phyloP scores from a whole-genome alignment of 2,888 invertebrate genomes.

The Deilephila elpenor region DNA sequence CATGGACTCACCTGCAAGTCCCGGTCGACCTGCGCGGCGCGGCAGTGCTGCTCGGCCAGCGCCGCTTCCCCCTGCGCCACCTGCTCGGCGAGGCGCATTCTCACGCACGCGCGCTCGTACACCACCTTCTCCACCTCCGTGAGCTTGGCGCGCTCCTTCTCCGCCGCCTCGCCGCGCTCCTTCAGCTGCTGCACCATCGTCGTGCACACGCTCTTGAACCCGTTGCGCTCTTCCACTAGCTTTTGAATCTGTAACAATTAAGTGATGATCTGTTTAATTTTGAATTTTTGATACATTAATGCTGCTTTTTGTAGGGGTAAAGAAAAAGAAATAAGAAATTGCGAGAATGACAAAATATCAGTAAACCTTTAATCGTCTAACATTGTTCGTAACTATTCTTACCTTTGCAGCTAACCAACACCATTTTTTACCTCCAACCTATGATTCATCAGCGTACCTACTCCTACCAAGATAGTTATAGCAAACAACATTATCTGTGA shows the following conservation, averaged over 20 bases:
- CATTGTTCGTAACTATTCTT: too few relatives aligned
- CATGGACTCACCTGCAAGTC: slow-evolving; percentile 60
- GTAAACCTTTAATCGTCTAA: too few relatives aligned
- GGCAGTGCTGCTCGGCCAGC: slow-evolving; percentile 62
- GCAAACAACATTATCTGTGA: too few relatives aligned
- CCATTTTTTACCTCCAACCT: too few relatives aligned
- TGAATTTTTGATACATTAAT: not conserved
- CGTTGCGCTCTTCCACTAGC: slow-evolving; percentile 61
- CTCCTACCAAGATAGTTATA: too few relatives aligned
- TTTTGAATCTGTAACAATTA: slow-evolving; percentile 57
- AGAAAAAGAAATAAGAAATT: too few relatives aligned
- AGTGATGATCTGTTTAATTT: too few relatives aligned
- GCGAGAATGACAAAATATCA: too few relatives aligned
- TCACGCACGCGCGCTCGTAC: slow-evolving; percentile 55
- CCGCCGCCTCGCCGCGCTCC: slow-evolving; percentile 47
- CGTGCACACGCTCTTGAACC: slow-evolving; percentile 51
- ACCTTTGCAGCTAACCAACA: too few relatives aligned
- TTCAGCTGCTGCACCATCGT: slow-evolving; percentile 50
- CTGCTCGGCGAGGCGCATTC: slow-evolving; percentile 58
- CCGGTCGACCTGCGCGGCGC: slow-evolving; percentile 62
- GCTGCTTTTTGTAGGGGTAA: not conserved
- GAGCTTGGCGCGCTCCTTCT: slow-evolving; percentile 51
- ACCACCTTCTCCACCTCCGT: slow-evolving; percentile 56
- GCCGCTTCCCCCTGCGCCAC: slow-evolving; percentile 52
- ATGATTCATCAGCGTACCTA: too few relatives aligned